Evolutionary conservation across 2,113 vertebrate genomes (phyloP), one percentile per base, ranked within the genome.

Genomic region (Chitala chitala): DNA sequence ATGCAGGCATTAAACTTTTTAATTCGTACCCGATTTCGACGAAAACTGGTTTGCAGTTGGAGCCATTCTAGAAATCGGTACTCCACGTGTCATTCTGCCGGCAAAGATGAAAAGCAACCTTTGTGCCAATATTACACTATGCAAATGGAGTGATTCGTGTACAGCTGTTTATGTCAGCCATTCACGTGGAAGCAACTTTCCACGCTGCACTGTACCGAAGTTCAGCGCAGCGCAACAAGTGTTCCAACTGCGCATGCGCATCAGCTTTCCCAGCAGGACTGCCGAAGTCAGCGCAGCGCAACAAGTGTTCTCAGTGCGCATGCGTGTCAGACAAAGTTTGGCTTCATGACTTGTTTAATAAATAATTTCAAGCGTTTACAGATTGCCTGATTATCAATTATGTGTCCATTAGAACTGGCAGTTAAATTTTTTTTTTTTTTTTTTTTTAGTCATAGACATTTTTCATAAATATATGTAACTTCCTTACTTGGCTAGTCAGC

Each of bases 1-100:
- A 33, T 33, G 17, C 59, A 20, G 17, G 31, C 10, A 38, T 36
- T 40, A 46, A 10, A 36, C 4, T 46, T 72, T 29, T 17, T 5
- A 61, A 53, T 31, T 22, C 61, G 72, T 80, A 86, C 87, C 85
- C 17, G 59, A 15, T 63, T 42, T 24, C 2, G 82, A 69, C 4
- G 82, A 65, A 51, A 0, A 3, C 0, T 71, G 51, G 1, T 73
- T 75, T 0, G 69, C 36, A 3, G 84, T 88, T 1, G 83, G 85
- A 61, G 79, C 75, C 87, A 89, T 88, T 1, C 50, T 10, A 17
- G 24, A 33, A 46, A 55, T 44, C 63, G 51, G 26, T 33, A 66
- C 2, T 58, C 24, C 73, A 4, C 9, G 15, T 55, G 38, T 48
- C 33, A 69, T 13, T 10, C 5, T 42, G 5, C 72, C 5, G 42